Evolutionary conservation across 2,888 invertebrate genomes (phyloP).

Genomic region (Amphipyra berbera): DNA sequence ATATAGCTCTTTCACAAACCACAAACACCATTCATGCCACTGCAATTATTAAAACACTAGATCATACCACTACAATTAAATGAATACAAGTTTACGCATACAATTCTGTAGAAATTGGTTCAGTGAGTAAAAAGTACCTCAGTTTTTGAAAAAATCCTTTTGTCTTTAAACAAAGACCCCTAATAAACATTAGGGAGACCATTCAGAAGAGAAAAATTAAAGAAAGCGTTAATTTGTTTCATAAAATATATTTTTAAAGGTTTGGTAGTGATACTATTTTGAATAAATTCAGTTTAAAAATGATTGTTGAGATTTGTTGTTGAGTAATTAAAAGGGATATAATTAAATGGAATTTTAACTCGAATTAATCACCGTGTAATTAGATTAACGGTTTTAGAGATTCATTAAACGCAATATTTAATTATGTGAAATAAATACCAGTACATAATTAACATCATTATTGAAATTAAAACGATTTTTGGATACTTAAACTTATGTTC

Average conservation of each 20-base stretch:
- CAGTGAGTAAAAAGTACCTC: slow-evolving; percentile 48
- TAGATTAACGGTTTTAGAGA: neutral
- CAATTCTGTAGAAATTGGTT: slow-evolving; percentile 10
- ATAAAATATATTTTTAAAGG: slow-evolving; percentile 29
- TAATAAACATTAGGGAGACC: slow-evolving; percentile 63
- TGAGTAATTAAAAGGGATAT: neutral
- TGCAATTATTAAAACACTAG: slow-evolving; percentile 8
- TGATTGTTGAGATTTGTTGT: neutral
- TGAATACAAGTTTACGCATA: slow-evolving; percentile 17
- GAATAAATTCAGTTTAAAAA: slow-evolving; percentile 14
- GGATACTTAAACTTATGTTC: too few relatives aligned
- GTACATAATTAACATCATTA: too few relatives aligned
- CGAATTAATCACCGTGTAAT: neutral
- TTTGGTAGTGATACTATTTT: slow-evolving; percentile 7
- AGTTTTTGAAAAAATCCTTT: slow-evolving; percentile 52
- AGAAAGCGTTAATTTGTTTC: slow-evolving; percentile 38
- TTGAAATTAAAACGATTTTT: too few relatives aligned
- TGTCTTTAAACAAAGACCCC: slow-evolving; percentile 58
- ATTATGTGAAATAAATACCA: neutral
- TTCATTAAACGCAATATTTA: neutral
- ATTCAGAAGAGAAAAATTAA: slow-evolving; percentile 50
- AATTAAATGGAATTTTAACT: slow-evolving; percentile 3
- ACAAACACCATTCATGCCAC: neutral
- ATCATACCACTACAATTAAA: slow-evolving; percentile 9
- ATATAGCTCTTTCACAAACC: slow-evolving; percentile 1